phyloP scores from a whole-genome alignment of 2,113 vertebrate species.

The Pterophyllum scalare region DNA sequence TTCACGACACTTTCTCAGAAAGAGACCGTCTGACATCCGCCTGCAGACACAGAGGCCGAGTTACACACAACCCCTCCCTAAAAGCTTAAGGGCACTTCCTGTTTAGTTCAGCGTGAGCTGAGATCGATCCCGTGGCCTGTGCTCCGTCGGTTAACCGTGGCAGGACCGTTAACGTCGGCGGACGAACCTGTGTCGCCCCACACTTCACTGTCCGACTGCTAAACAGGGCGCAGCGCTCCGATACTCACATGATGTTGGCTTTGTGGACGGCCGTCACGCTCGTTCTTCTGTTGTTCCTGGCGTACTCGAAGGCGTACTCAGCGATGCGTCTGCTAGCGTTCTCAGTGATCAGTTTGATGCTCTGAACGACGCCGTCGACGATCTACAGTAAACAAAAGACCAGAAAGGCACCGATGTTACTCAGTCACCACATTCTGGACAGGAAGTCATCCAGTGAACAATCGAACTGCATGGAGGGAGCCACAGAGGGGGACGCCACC shows the following conservation, averaged over 20 bases:
- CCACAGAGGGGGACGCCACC: not conserved
- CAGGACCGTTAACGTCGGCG: too few relatives aligned
- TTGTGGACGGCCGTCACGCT: slow-evolving; percentile 96
- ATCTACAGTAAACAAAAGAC: slow-evolving; percentile 79
- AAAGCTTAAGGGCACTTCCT: too few relatives aligned
- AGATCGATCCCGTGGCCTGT: too few relatives aligned
- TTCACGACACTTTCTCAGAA: slow-evolving; percentile 94
- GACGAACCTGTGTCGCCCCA: too few relatives aligned
- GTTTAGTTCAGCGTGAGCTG: too few relatives aligned
- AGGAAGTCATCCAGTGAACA: rapidly evolving
- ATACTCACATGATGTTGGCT: slow-evolving; percentile 93
- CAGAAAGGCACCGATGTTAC: not conserved
- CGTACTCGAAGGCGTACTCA: slow-evolving; percentile 96
- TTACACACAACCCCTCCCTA: not conserved
- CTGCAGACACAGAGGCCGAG: slow-evolving; percentile 64
- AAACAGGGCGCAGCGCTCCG: not conserved
- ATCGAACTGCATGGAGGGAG: not conserved
- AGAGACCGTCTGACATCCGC: slow-evolving; percentile 97
- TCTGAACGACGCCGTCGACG: slow-evolving; percentile 95
- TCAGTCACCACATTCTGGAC: not conserved
- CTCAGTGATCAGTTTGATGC: slow-evolving; percentile 97
- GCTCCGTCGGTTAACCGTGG: too few relatives aligned
- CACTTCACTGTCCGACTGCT: rapidly evolving
- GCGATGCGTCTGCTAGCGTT: slow-evolving; percentile 92
- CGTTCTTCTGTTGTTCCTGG: slow-evolving; percentile 89